Percentiles rank a stretch among this genome's conserved stretches.
Conservation (phyloP, 2,888 invertebrate genomes). For the Odontocolon sp. region DNA sequence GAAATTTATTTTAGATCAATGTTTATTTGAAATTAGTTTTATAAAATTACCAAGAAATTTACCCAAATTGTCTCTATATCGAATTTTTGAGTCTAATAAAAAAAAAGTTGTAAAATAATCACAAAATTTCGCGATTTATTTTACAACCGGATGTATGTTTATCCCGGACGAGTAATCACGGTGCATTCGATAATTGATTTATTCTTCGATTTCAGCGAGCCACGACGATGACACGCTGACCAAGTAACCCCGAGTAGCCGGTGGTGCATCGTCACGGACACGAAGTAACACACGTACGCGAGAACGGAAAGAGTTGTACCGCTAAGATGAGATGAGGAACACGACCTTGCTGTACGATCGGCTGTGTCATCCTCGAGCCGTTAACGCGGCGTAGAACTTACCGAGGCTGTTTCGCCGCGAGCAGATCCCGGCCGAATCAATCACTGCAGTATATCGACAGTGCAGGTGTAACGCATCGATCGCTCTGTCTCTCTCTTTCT, state of each 20-base stretch:
- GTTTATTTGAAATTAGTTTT: neutral
- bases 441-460: conserved; percentile 72
- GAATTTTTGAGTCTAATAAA: too few species aligned
- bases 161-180: neutral
- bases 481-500: conserved; percentile 29
- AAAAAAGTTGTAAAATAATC: too few species aligned
- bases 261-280: conserved; percentile 66
- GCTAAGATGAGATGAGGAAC: conserved; percentile 75
- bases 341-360: conserved; percentile 76
- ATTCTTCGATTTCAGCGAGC: conserved; percentile 61
- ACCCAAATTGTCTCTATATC: too few species aligned
- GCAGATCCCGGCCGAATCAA: conserved; percentile 74
- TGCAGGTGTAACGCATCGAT: conserved; percentile 76
- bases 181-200: conserved; percentile 21
- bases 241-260: conserved; percentile 74
- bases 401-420: conserved; percentile 49
- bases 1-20: too few species aligned
- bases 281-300: conserved; percentile 62
- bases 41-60: neutral
- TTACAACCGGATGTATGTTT: too few species aligned
- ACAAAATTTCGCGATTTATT: too few species aligned
- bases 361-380: conserved; percentile 80
- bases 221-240: conserved; percentile 68
- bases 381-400: conserved; percentile 69
- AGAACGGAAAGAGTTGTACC: conserved; percentile 75